Base-by-base conservation (phyloP, 1,140 invertebrate genomes). In the Drosophila simulans region DNA sequence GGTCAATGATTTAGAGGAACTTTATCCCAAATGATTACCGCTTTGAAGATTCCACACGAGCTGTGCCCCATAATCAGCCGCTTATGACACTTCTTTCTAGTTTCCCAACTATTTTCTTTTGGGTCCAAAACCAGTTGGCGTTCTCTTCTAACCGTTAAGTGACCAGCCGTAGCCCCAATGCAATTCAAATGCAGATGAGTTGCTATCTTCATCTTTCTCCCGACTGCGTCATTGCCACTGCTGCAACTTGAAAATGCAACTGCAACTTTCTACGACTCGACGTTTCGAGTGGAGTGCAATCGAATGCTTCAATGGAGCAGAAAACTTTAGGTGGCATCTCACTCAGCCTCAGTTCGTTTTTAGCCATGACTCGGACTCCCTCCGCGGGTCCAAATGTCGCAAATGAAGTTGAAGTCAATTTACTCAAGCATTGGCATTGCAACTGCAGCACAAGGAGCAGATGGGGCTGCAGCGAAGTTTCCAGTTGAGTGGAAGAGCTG, bases 291-390 rank as follows among this genome's bases (percentile, higher is more conserved):
- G 48, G 22, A 22, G 59, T 64, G 48, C 79, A 89, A 86, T 86
- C 80, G 83, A 86, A 86, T 89, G 83, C 83, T 86, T 86, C 83
- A 83, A 89, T 86, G 84, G 83, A 86, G 83, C 83, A 89, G 84
- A 86, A 86, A 86, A 83, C 56, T 68, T 65, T 78, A 70, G 74
- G 83, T 76, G 63, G 72, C 74, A 70, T 57, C 42, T 48, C 40
- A 11, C 42, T 39, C 37, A 31, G 7, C 8, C 31, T 31, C 25
- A 27, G 25, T 27, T 37, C 11, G 8, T 37, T 10, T 10, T 8
- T 34, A 1, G 34, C 34, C 10, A 8, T 10, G 34, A 0, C 34
- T 34, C 10, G 34, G 3, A 34, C 2, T 34, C 43, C n/a, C 48
- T 49, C 34, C 31, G 27, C 45, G 17, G 7, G 40, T 17, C 15